A percentile compares a stretch with the other conserved stretches of the same genome.
phyloP scores from a whole-genome alignment of 2,888 invertebrate species.

The Fragum whitleyi region DNA sequence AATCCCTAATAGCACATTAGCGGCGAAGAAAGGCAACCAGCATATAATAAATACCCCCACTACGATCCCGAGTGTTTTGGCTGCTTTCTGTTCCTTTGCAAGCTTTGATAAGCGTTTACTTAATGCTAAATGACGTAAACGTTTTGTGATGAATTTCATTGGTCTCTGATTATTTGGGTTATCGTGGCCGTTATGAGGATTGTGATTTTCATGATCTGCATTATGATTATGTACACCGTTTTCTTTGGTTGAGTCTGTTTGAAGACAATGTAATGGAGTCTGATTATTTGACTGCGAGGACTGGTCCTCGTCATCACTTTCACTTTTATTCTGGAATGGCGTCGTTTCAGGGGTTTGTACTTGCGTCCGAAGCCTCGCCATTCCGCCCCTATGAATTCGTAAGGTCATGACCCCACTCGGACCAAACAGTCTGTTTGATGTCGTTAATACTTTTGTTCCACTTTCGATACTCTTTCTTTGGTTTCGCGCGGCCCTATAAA shows the following conservation, averaged over 20 bases:
- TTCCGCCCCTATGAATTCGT: constrained; percentile 96
- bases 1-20: constrained; percentile 95
- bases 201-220: neutral
- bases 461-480: constrained; percentile 96
- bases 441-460: constrained; percentile 90
- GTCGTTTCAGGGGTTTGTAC: constrained; percentile 68
- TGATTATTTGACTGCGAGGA: constrained; percentile 26
- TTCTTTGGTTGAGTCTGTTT: constrained; percentile 14
- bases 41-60: constrained; percentile 99
- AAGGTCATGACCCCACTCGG: constrained; percentile 91
- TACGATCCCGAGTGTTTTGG: constrained; percentile 97
- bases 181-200: constrained; percentile 35
- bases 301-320: constrained; percentile 71
- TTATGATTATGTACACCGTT: constrained; percentile 26
- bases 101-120: constrained; percentile 97
- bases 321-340: constrained; percentile 70
- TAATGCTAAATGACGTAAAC: constrained; percentile 90
- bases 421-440: constrained; percentile 86
- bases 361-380: constrained; percentile 81
- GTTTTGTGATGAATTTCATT: constrained; percentile 78
- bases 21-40: constrained; percentile 98
- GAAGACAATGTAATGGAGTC: constrained; percentile 37
- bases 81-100: constrained; percentile 98
- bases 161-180: constrained; percentile 65
- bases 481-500: constrained; percentile 96